Evolutionary conservation across 2,797 vertebrate genomes (phyloP).

Genomic region (Hyperoplus lanceolatus): DNA sequence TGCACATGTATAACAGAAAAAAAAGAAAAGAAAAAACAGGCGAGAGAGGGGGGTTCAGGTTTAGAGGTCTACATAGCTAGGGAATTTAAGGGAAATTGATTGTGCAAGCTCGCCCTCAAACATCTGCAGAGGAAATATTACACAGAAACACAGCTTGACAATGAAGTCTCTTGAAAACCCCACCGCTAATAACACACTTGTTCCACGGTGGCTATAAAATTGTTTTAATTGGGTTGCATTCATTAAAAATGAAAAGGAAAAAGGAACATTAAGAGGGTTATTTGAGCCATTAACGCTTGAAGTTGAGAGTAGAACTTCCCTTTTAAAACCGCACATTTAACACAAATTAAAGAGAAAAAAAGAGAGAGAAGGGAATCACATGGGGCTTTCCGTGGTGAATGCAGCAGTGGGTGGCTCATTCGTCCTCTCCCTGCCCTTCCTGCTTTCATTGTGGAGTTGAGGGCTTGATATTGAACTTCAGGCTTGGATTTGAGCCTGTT

Average conservation of each 20-base stretch:
- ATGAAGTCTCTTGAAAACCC: slow-evolving; percentile 44
- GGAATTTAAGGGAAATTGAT: slow-evolving; percentile 81
- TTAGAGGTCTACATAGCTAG: slow-evolving; percentile 60
- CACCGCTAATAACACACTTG: slow-evolving; percentile 34
- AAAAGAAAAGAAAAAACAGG: background rate
- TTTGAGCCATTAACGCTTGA: slow-evolving; percentile 22
- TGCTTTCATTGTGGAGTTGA: slow-evolving; percentile 76
- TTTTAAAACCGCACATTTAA: slow-evolving; percentile 48
- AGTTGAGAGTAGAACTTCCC: slow-evolving; percentile 43
- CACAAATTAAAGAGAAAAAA: slow-evolving; percentile 22
- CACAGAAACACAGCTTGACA: slow-evolving; percentile 57
- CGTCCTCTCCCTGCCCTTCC: slow-evolving; percentile 82
- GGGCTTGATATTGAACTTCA: slow-evolving; percentile 80
- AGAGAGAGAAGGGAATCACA: slow-evolving; percentile 42
- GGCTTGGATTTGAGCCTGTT: slow-evolving; percentile 80
- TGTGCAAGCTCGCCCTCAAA: slow-evolving; percentile 80
- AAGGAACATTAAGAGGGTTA: background rate
- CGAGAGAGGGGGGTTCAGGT: slow-evolving; percentile 39
- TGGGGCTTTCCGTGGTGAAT: slow-evolving; percentile 67
- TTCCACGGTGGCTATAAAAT: slow-evolving; percentile 34
- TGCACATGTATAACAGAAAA: slow-evolving; percentile 74
- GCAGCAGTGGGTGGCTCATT: slow-evolving; percentile 80
- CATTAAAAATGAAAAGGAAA: slow-evolving; percentile 15
- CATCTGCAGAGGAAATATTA: slow-evolving; percentile 82
- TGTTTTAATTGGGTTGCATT: slow-evolving; percentile 27